Conservation (phyloP, 1,140 invertebrate species). For the Lepidostoma basale region DNA sequence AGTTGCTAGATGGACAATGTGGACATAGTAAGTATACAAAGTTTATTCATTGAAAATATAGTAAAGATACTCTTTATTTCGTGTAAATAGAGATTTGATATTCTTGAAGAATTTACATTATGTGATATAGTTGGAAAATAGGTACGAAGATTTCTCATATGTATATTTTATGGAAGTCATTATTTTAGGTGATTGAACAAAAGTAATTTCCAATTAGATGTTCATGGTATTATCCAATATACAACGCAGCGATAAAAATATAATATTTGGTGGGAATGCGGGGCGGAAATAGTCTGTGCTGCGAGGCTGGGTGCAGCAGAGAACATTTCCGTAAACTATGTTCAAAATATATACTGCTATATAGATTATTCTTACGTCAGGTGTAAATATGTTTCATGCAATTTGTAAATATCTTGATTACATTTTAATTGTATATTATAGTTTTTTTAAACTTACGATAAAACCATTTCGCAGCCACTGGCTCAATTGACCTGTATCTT, state of each 20-base stretch:
- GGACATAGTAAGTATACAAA: too few relatives aligned
- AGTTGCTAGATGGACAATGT: too few relatives aligned
- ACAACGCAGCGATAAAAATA: slow-evolving; percentile 37
- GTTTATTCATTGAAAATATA: too few relatives aligned
- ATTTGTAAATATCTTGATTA: slow-evolving; percentile 42
- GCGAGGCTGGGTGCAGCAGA: slow-evolving; percentile 45
- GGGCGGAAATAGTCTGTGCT: slow-evolving; percentile 35
- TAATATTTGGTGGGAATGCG: slow-evolving; percentile 30
- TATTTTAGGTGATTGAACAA: background rate
- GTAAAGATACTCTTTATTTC: too few relatives aligned
- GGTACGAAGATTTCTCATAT: slow-evolving; percentile 3
- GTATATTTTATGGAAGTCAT: slow-evolving; percentile 16
- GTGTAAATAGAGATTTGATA: too few relatives aligned
- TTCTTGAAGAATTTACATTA: background rate
- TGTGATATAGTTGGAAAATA: slow-evolving; percentile 5
- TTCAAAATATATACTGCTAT: slow-evolving; percentile 44
- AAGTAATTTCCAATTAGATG: background rate
- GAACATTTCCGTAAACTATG: slow-evolving; percentile 35
- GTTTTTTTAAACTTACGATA: slow-evolving; percentile 36
- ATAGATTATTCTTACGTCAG: slow-evolving; percentile 33
- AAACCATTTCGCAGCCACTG: slow-evolving; percentile 37
- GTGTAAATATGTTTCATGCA: slow-evolving; percentile 45
- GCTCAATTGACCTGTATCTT: slow-evolving; percentile 37
- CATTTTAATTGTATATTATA: slow-evolving; percentile 33
- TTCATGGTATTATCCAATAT: background rate